Percentiles rank a stretch among this genome's conserved stretches.
Conservation (phyloP, 2,888 invertebrate species). For the Tetanocera ferruginea region DNA sequence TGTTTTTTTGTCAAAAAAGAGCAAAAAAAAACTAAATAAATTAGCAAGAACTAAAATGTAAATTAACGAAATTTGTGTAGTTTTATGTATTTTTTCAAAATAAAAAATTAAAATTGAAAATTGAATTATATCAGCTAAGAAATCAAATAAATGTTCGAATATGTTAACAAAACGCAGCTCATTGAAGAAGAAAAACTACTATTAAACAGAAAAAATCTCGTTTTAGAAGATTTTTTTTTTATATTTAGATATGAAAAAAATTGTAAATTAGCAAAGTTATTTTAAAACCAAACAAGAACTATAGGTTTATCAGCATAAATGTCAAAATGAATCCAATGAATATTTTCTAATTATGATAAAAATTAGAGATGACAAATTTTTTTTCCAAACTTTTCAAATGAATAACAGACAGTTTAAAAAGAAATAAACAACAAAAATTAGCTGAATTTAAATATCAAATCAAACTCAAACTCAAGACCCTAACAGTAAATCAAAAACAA, state of each 20-base stretch:
- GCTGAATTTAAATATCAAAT: neutral
- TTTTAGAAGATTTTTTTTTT: conserved; percentile 27
- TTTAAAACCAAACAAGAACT: neutral
- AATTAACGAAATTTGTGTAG: no score
- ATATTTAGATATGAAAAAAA: conserved; percentile 12
- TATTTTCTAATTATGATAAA: neutral
- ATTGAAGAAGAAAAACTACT: neutral
- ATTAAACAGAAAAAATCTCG: neutral
- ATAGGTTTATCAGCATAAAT: neutral
- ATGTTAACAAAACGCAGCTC: no score
- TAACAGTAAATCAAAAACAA: neutral
- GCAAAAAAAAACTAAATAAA: no score
- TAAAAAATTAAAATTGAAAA: no score
- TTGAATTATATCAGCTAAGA: no score
- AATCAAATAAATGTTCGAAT: no score
- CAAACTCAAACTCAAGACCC: neutral
- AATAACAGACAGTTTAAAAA: neutral
- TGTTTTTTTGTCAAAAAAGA: no score
- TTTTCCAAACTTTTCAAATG: neutral
- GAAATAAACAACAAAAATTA: neutral
- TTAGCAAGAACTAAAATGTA: no score
- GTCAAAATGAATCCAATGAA: neutral
- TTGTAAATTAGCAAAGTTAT: neutral
- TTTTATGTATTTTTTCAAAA: no score
- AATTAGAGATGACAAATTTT: neutral